Evolutionary conservation across 2,113 vertebrate genomes (phyloP), one percentile per base, ranked within the genome.

Genomic region (Montifringilla adamsi): DNA sequence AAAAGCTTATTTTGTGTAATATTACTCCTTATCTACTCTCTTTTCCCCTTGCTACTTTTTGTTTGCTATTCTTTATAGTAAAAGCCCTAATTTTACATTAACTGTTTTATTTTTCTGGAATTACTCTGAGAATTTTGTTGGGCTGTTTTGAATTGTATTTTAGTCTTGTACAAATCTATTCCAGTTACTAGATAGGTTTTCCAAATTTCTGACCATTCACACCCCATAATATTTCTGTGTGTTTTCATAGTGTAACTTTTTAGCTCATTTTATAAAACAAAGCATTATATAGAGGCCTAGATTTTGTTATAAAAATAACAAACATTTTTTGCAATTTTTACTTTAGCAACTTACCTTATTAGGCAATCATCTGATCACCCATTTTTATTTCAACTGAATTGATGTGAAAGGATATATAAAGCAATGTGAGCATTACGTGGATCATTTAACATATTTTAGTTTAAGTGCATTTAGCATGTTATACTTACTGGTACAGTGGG

Each of bases 391-490:
- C 43, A 81, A 20, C 30, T 82, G 31, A 86, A 44, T 55, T 73
- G 35, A 27, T 73, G 44, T 21, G 50, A 39, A 82, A 68, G 41
- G 64, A 30, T 59, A 46, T 75, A 33, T 69, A 59, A 88, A 44
- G 17, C 70, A 63, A 20, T 47, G 17, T 60, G 28, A 66, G 9
- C 28, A 26, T 43, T 77, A 69, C 87, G 56, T 87, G 44, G 50
- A 87, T 52, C 11, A 80, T 93, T 93, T 91, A 12, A 82, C 4
- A 2, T 82, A n/a, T 55, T 82, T 77, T 75, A 87, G 15, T 85
- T 87, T 70, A 90, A 46, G 53, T 90, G 37, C 26, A 47, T 90
- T 85, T 90, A 69, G 27, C 37, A 49, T 62, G 37, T 83, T 87
- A 47, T 53, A 64, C 35, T 23, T 46, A 41, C 33, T 23, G 11